Percentiles rank a stretch among this genome's conserved stretches.
Evolutionary conservation across 2,797 vertebrate genomes (phyloP).

Genomic region (Mastacembelus armatus): DNA sequence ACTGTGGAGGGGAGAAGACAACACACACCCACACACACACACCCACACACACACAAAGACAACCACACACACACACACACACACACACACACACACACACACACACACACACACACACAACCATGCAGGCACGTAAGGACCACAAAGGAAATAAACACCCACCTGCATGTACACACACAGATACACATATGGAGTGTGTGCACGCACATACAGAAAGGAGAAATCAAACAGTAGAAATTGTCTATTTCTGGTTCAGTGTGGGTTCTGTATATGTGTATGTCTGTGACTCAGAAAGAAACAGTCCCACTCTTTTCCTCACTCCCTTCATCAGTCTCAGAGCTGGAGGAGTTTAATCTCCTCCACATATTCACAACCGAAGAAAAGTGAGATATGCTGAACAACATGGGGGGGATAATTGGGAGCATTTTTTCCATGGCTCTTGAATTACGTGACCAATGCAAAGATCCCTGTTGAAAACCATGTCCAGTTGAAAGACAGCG

Average conservation of each 20-base stretch:
- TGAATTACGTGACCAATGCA: constrained; percentile 42
- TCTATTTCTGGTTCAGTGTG: constrained; percentile 65
- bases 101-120: constrained; percentile 26
- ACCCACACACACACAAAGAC: constrained; percentile 34
- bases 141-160: constrained; percentile 28
- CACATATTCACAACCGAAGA: constrained; percentile 59
- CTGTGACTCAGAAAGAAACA: constrained; percentile 54
- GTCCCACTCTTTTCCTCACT: constrained; percentile 51
- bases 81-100: constrained; percentile 18
- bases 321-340: constrained; percentile 72
- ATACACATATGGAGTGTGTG: constrained; percentile 1
- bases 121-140: constrained; percentile 48
- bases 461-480: constrained; percentile 46
- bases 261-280: constrained; percentile 68
- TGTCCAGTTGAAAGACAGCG: constrained; percentile 39
- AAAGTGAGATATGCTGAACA: constrained; percentile 48
- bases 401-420: constrained; percentile 29
- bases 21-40: constrained; percentile 41
- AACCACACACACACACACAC: constrained; percentile 44
- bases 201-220: constrained; percentile 28
- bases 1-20: constrained; percentile 77
- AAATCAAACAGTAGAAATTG: constrained; percentile 57
- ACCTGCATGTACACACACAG: constrained; percentile 49
- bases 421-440: constrained; percentile 55
- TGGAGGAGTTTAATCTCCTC: constrained; percentile 46